These are phyloP conservation scores for Apostichopus japonicus DNA, from an alignment of 35 echinoderm and acorn worm species.

Conservation along the genomic window DNA sequence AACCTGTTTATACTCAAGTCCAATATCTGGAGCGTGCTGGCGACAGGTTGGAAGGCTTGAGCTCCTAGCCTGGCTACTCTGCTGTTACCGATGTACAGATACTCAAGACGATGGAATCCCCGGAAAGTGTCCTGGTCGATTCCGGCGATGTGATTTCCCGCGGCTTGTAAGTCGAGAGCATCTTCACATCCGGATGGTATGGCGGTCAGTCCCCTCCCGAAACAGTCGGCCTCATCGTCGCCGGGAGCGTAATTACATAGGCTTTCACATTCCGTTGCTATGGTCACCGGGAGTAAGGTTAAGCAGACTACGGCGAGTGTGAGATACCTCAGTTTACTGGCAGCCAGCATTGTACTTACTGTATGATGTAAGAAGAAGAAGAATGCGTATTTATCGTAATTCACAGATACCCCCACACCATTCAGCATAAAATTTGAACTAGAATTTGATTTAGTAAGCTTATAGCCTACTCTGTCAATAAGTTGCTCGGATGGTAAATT, in stretches of 20 bases:
- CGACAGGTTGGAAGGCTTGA: not conserved
- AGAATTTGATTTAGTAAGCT: too few relatives aligned
- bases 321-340: not conserved
- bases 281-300: not conserved
- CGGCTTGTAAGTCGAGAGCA: not conserved
- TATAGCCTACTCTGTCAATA: too few relatives aligned
- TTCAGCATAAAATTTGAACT: too few relatives aligned
- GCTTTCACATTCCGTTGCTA: not conserved
- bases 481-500: too few relatives aligned
- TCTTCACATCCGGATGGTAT: slow-evolving; percentile 15
- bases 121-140: not conserved
- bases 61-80: not conserved
- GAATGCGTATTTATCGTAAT: too few relatives aligned
- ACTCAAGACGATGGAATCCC: not conserved
- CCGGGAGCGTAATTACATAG: not conserved
- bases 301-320: not conserved
- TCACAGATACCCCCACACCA: too few relatives aligned
- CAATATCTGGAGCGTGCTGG: not conserved
- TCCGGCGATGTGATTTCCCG: not conserved
- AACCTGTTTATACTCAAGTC: not conserved
- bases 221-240: not conserved
- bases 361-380: too few relatives aligned
- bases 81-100: not conserved
- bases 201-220: not conserved
- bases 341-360: not conserved